A percentile compares a stretch with the other conserved stretches of the same genome.
These are phyloP conservation scores for Leptocoma aspasia DNA, from an alignment of 2,113 vertebrate species.

Conservation along the genomic window DNA sequence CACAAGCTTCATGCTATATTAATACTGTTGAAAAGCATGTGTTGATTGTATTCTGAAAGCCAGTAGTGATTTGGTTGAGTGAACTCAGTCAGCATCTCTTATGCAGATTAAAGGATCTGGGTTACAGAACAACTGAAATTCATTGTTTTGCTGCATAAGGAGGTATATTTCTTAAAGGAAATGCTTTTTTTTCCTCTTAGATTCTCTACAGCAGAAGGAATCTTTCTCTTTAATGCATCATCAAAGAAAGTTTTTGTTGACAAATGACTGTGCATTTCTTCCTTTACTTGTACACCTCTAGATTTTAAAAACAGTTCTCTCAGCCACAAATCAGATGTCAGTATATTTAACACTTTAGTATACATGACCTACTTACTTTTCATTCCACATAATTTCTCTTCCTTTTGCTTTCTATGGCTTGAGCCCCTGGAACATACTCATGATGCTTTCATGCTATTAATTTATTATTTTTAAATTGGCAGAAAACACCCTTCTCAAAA, in stretches of 20 bases:
- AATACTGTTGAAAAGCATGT: conserved; percentile 66
- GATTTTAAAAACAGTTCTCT: conserved; percentile 9
- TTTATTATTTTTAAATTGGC: background rate
- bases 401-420: background rate
- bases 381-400: background rate
- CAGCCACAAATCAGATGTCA: background rate
- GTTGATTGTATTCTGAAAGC: conserved; percentile 64
- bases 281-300: background rate
- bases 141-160: conserved; percentile 52
- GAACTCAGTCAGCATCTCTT: conserved; percentile 62
- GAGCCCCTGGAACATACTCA: background rate
- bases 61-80: conserved; percentile 63
- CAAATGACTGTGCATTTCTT: background rate
- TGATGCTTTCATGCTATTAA: background rate
- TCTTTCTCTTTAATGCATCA: background rate
- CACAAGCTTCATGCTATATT: conserved; percentile 67
- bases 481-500: background rate
- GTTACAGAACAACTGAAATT: conserved; percentile 64
- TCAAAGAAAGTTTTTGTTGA: background rate
- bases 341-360: background rate
- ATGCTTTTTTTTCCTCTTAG: background rate
- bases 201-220: background rate
- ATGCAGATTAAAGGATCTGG: conserved; percentile 68
- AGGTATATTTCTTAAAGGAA: conserved; percentile 49
- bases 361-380: conserved; percentile 42